Percentiles rank a stretch among this genome's conserved stretches.
Evolutionary conservation across 2,797 vertebrate genomes (phyloP).

Genomic region (Meda fulgida): DNA sequence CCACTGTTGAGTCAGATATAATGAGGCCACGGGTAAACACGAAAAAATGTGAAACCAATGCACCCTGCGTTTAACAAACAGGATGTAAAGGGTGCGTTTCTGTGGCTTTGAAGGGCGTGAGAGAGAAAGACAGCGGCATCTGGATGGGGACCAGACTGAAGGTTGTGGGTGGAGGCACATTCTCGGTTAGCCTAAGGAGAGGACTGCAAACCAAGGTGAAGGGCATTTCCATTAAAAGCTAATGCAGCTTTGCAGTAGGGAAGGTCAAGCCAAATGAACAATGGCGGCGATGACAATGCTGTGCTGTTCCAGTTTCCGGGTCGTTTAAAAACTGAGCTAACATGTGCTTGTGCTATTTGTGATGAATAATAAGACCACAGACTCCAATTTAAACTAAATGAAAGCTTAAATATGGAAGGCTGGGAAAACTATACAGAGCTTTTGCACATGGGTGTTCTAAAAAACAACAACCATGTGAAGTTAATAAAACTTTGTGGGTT

Average conservation of each 20-base stretch:
- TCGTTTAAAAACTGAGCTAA: conserved; percentile 45
- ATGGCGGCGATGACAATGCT: conserved; percentile 42
- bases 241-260: conserved; percentile 42
- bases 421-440: conserved; percentile 50
- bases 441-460: conserved; percentile 37
- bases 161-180: conserved; percentile 3
- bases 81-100: conserved; percentile 46
- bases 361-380: conserved; percentile 38
- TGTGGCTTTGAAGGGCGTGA: conserved; percentile 50
- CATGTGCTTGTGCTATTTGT: conserved; percentile 53
- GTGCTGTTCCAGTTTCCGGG: conserved; percentile 51
- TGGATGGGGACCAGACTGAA: conserved; percentile 51
- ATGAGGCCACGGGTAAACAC: conserved; percentile 25
- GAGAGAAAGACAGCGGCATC: conserved; percentile 42
- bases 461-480: conserved; percentile 50
- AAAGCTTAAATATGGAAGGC: conserved; percentile 43
- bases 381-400: conserved; percentile 47
- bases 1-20: conserved; percentile 34
- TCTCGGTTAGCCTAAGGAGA: conserved; percentile 41
- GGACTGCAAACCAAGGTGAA: conserved; percentile 32
- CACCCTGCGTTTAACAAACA: conserved; percentile 55
- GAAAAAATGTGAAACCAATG: conserved; percentile 52
- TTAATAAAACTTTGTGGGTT: conserved; percentile 50
- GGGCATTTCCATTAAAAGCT: conserved; percentile 48
- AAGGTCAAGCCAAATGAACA: conserved; percentile 45